Evolutionary conservation across 30 jellyfish, hydroid and myxozoan species (phyloP), one percentile per base, ranked within the genome.

Genomic region (Haliclystus octoradiatus): DNA sequence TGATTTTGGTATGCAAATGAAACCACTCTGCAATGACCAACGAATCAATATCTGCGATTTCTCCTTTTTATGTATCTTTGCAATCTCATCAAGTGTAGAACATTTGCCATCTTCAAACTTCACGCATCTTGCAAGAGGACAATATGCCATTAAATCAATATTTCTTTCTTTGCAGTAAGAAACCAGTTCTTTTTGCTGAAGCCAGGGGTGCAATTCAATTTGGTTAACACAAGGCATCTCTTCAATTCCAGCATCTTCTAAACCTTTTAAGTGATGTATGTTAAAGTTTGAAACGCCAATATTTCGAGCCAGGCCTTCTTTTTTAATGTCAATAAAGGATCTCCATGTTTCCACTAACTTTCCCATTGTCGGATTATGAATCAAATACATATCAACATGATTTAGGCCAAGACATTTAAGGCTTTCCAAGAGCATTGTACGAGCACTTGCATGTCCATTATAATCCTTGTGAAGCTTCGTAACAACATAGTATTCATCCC

Each of bases 201-300:
- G 35, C 95, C 93, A 81, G 24, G 98, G 98, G 51, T 89, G 98
- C 26, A 82, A 31, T 71, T 89, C 98, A 31, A 89, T 81, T 71
- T 89, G 98, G 69, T 89, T 89, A 32, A 89, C 83, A 53, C 88
- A 82, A 4, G 98, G 98, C 2, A 76, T 31, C 24, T 66, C 60
- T 27, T 35, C 52, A 13, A 31, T 66, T 7, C 84, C 82, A 0
- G 73, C 77, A 2, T 22, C 77, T 34, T 62, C 49, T 1, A 89
- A 74, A 51, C 69, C 78, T 34, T 89, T 85, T 13, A 89, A 65
- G 73, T 89, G 98, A 28, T 89, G 85, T 2, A 66, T 77, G 52
- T 89, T 89, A 49, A 81, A 89, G 53, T 89, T 89, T 23, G 98
- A 89, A 5, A 89, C 98, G 35, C 98, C 98, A 64, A 81, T 89